Percentiles rank a stretch among this genome's conserved stretches.
Evolutionary conservation across 2,797 vertebrate species (phyloP).

Genomic region (Martes flavigula): DNA sequence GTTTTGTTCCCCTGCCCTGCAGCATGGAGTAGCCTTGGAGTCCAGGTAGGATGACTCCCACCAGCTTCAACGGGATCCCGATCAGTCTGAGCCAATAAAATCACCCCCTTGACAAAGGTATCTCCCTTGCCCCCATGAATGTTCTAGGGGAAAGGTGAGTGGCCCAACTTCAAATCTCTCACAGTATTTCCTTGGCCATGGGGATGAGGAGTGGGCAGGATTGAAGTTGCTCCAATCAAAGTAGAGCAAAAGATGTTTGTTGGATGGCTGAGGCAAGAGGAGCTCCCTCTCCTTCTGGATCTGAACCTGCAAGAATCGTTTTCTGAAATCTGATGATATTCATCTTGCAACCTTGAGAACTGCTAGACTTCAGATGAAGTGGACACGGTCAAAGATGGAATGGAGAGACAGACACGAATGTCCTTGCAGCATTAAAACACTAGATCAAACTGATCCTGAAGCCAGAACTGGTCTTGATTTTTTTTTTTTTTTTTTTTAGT

Average conservation of each 20-base stretch:
- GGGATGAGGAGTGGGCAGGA: background rate
- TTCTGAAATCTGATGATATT: background rate
- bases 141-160: background rate
- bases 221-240: background rate
- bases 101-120: too few species aligned
- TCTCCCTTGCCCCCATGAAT: background rate
- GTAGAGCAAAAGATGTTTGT: background rate
- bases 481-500: background rate
- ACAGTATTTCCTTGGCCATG: background rate
- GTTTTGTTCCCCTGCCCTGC: background rate
- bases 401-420: background rate
- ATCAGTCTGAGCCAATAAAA: background rate
- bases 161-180: background rate
- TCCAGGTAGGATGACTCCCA: background rate
- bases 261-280: background rate
- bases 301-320: background rate
- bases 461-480: background rate
- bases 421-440: background rate
- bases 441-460: background rate
- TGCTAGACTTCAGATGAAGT: background rate
- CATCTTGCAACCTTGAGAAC: background rate
- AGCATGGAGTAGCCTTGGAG: rapidly evolving
- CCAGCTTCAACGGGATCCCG: background rate
- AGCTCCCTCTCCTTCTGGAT: background rate
- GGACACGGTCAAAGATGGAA: rapidly evolving